These are phyloP conservation scores for Ondatra zibethicus DNA, from an alignment of 2,113 vertebrate genomes.

Conservation along the genomic window DNA sequence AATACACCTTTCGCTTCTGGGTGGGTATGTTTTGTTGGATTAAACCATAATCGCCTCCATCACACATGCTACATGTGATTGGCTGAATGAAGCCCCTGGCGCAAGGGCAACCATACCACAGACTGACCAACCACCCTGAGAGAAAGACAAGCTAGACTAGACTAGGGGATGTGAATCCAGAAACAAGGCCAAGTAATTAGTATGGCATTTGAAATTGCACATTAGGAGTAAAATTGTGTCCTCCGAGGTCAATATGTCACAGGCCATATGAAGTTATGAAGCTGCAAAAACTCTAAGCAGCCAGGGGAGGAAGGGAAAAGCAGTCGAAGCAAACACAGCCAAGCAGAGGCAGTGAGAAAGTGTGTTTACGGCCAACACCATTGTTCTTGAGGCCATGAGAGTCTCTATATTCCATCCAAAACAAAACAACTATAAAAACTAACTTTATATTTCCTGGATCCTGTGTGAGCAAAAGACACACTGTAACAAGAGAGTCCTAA, in stretches of 20 bases:
- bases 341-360: too few species aligned
- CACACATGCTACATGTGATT: too few species aligned
- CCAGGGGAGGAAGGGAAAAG: not conserved
- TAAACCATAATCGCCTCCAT: not conserved
- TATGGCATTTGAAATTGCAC: conserved; percentile 5
- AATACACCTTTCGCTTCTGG: not conserved
- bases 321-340: fast-evolving
- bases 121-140: not conserved
- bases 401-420: not conserved
- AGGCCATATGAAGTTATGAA: not conserved
- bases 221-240: not conserved
- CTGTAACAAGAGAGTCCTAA: not conserved
- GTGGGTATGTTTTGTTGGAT: not conserved
- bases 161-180: not conserved
- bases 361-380: not conserved
- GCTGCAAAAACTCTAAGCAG: not conserved
- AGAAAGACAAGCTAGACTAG: not conserved
- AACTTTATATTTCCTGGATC: not conserved
- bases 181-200: not conserved
- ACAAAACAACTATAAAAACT: not conserved
- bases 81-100: too few species aligned
- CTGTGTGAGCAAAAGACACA: not conserved
- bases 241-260: not conserved
- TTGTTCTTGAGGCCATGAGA: not conserved
- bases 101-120: not conserved